phyloP scores from a whole-genome alignment of 30 jellyfish, hydroid and myxozoan genomes.

The Catostylus mosaicus region DNA sequence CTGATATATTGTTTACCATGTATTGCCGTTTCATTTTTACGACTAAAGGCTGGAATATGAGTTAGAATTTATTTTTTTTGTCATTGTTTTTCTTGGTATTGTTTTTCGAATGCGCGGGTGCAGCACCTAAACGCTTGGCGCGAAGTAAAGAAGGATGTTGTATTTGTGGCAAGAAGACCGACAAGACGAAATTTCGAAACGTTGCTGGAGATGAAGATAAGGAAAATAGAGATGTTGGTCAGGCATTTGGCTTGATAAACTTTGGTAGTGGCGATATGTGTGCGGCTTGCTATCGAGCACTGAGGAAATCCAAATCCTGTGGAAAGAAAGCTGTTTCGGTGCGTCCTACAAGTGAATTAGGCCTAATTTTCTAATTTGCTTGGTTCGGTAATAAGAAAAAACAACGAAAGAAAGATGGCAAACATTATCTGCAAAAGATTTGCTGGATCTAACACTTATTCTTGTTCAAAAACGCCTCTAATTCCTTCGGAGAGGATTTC shows the following conservation, averaged over 20 bases:
- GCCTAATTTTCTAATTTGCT: background rate
- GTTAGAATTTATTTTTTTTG: background rate
- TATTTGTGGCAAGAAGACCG: background rate
- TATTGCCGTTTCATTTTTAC: background rate
- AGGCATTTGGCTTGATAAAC: background rate
- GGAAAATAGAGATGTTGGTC: background rate
- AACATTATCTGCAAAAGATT: background rate
- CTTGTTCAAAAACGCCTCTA: too few species aligned
- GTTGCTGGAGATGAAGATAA: background rate
- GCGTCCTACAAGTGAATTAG: background rate
- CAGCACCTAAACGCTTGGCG: conserved; percentile 9
- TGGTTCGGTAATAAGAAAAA: background rate
- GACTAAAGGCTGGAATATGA: background rate
- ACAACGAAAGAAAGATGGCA: background rate
- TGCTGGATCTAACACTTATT: too few species aligned
- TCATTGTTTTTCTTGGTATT: background rate
- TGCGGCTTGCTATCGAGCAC: conserved; percentile 1
- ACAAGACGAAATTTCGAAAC: background rate
- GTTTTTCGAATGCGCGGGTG: background rate
- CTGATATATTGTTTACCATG: conserved; percentile 8
- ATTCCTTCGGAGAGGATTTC: too few species aligned
- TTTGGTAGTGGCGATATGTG: background rate
- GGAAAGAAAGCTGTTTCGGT: conserved; percentile 7
- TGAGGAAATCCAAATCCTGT: background rate
- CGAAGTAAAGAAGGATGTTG: conserved; percentile 3